Base-by-base conservation (phyloP, 1,140 invertebrate species). In the Aphaenogaster rudis region DNA sequence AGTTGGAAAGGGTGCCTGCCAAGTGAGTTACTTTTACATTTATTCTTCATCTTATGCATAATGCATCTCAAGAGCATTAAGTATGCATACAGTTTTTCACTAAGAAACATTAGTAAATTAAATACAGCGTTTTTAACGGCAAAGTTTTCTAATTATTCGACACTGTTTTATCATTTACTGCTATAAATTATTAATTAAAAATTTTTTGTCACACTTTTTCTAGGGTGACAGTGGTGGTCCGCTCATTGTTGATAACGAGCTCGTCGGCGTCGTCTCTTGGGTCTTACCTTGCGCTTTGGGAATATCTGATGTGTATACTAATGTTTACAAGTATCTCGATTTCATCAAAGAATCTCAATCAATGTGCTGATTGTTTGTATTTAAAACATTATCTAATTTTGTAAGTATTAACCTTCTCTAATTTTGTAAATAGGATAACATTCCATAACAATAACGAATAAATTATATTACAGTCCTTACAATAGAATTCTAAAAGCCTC, bases 241-340 rank as follows among this genome's bases (percentile, higher is more conserved):
- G 36, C 84, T 97, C 54, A 94, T 95, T n/a, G 80, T 87, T 6
- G 91, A 94, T 74, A 92, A 93, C 11, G 91, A 95, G 79, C 93
- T 97, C 45, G 96, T 96, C 80, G 97, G 97, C 57, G 93, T 97
- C 36, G 96, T 97, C 3, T 97, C 97, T 13, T 97, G 96, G 95
- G 97, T 96, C 9, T 95, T 95, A 13, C 96, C 96, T 1, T 97
- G 97, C 92, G 97, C 96, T n/a, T 88, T 92, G 63, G 96, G 96
- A 7, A 95, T 95, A 85, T 97, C 97, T 13, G 97, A 97, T 85
- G 96, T 97, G 4, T 97, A 96, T 69, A 96, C 96, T 3, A 95
- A 96, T 89, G 95, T 97, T 33, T 94, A 91, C 17, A 93, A 92
- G 0, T 96, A 96, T 80, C 72, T 94, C 0, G 87, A 93, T 0